Conservation (phyloP, 2,797 vertebrate genomes). For the Sebastes umbrosus region DNA sequence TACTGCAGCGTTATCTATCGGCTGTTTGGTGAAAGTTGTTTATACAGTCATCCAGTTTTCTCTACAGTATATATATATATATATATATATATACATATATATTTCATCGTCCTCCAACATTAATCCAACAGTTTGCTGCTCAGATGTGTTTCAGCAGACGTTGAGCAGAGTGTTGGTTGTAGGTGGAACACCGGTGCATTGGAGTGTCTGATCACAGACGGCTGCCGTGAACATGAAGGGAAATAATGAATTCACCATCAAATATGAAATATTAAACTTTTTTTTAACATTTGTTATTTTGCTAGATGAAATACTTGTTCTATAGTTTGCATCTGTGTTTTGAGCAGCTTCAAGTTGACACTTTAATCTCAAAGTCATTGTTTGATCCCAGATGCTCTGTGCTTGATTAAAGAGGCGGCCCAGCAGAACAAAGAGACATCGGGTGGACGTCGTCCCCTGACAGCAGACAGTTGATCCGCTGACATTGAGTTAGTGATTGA, state of each 20-base stretch:
- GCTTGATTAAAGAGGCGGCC: neutral
- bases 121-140: no score
- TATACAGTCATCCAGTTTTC: no score
- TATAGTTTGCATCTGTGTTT: neutral
- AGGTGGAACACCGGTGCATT: neutral
- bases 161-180: no score
- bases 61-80: no score
- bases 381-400: neutral
- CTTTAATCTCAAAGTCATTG: neutral
- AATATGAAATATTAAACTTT: neutral
- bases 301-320: no score
- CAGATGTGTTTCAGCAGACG: no score
- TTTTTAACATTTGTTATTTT: neutral
- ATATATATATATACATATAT: no score
- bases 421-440: neutral
- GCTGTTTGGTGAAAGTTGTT: no score
- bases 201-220: neutral
- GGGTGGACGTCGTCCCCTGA: conserved; percentile 10
- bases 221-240: no score
- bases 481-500: conserved; percentile 38
- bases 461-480: conserved; percentile 1
- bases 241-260: no score
- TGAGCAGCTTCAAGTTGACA: neutral
- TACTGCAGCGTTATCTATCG: no score
- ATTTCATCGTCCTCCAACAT: no score